Base-by-base conservation (phyloP, 2,113 vertebrate genomes). In the Haemorhous mexicanus region DNA sequence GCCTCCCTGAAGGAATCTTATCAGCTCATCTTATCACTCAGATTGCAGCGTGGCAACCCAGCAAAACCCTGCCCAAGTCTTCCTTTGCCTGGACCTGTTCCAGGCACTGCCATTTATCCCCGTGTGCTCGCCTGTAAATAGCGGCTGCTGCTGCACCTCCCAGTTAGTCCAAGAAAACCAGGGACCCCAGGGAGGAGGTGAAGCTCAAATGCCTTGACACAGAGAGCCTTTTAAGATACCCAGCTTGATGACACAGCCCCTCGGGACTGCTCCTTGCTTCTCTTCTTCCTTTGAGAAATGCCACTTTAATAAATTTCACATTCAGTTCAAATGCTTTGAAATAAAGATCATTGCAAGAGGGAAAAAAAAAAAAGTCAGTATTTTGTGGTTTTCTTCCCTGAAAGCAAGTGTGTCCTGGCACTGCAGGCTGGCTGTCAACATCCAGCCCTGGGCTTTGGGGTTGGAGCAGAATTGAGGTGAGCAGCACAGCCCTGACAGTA, bases 61-160 rank as follows among this genome's bases (percentile, higher is more conserved):
- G 88, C 68, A 72, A 66, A 94, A 56, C 58, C 86, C 86, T 93
- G 88, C 86, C 76, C 69, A 28, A 87, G 44, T 9, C 30, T 16
- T 76, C 73, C 92, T 82, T 35, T 50, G 69, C 84, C 92, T 93
- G 83, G 92, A 76, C 80, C 80, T 88, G 92, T 52, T 94, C 87
- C 96, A 97, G 82, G 27, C 18, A 1, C 53, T 87, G 49, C 69
- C 77, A 53, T 35, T 72, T 68, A 87, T 44, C 53, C 85, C 88
- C 1, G 2, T 4, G 5, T 3, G 3, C 53, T 70, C 24, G 18
- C 53, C 61, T 11, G 7, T 15, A 75, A 93, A 78, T 2, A 89
- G 80, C 0, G 3, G 75, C 92, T 69, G 80, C 27, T 83, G 72
- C 90, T 93, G 32, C 76, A 86, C 27, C 64, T 66, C 17, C 77